Conservation (phyloP, 53 echinoderm and acorn worm species). For the Temnopleurus reevesii region DNA sequence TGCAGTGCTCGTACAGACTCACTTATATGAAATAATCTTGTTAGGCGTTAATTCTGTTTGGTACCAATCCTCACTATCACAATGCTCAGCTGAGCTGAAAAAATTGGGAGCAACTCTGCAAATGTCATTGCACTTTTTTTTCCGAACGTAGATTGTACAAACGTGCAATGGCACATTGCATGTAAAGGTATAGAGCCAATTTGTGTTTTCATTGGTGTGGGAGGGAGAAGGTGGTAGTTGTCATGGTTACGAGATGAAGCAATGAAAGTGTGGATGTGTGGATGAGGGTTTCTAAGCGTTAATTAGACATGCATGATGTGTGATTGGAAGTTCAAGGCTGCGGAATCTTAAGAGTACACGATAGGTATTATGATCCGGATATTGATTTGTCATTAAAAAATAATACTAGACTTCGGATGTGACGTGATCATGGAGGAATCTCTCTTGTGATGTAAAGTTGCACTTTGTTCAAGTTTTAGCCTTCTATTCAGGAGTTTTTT, state of each 20-base stretch:
- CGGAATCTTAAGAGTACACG: not conserved
- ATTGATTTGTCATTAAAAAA: not conserved
- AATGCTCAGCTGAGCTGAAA: conserved; percentile 35
- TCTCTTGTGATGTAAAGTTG: not conserved
- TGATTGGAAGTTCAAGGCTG: conserved; percentile 16
- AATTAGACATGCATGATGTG: conserved; percentile 15
- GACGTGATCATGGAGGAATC: not conserved
- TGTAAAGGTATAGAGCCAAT: not conserved
- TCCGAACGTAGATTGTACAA: not conserved
- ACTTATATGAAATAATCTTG: conserved; percentile 54
- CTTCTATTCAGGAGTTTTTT: not conserved
- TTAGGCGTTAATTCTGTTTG: conserved; percentile 49
- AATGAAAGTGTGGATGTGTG: not conserved
- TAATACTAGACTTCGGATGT: not conserved
- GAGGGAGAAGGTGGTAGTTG: conserved; percentile 40
- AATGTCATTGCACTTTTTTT: conserved; percentile 53
- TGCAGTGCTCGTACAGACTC: conserved; percentile 25
- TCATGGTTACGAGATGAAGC: conserved; percentile 38
- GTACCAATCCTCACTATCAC: conserved; percentile 8
- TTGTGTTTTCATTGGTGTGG: conserved; percentile 16
- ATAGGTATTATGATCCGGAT: conserved; percentile 1
- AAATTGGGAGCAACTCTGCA: conserved; percentile 34
- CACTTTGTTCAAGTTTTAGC: not conserved
- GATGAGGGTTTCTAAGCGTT: not conserved
- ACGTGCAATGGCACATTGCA: not conserved